Conservation (phyloP, 1,140 invertebrate species). For the Caenorhabditis briggsae region DNA sequence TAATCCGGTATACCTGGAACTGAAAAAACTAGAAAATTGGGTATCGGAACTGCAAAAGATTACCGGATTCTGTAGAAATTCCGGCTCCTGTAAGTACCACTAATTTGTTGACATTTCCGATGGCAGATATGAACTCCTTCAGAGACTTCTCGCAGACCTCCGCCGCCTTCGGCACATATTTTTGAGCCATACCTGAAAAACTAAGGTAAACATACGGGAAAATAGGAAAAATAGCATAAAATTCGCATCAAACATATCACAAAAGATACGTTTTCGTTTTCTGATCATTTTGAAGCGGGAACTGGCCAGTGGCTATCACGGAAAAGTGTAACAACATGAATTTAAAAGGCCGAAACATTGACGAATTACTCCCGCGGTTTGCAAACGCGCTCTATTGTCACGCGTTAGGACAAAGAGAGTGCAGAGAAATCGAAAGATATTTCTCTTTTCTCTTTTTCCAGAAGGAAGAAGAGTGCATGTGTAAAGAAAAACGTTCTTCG, state of each 20-base stretch:
- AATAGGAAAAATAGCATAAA: neutral
- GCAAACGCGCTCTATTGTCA: neutral
- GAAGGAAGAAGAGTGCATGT: neutral
- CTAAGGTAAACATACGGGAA: neutral
- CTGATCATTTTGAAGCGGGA: too few relatives aligned
- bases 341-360: neutral
- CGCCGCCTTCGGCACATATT: neutral
- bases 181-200: conserved; percentile 3
- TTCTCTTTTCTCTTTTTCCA: too few relatives aligned
- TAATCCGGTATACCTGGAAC: conserved; percentile 83
- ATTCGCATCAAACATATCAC: neutral
- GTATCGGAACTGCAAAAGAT: conserved; percentile 79
- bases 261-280: too few relatives aligned
- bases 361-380: neutral
- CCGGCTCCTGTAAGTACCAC: conserved; percentile 91
- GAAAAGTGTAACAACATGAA: conserved; percentile 1
- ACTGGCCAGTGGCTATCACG: neutral
- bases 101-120: conserved; percentile 67
- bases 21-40: conserved; percentile 7
- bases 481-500: neutral
- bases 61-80: conserved; percentile 92
- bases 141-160: conserved; percentile 19
- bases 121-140: neutral
- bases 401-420: too few relatives aligned
- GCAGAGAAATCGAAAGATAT: too few relatives aligned